These are phyloP conservation scores for Phataginus tricuspis DNA, from an alignment of 2,797 vertebrate genomes.

Conservation along the genomic window DNA sequence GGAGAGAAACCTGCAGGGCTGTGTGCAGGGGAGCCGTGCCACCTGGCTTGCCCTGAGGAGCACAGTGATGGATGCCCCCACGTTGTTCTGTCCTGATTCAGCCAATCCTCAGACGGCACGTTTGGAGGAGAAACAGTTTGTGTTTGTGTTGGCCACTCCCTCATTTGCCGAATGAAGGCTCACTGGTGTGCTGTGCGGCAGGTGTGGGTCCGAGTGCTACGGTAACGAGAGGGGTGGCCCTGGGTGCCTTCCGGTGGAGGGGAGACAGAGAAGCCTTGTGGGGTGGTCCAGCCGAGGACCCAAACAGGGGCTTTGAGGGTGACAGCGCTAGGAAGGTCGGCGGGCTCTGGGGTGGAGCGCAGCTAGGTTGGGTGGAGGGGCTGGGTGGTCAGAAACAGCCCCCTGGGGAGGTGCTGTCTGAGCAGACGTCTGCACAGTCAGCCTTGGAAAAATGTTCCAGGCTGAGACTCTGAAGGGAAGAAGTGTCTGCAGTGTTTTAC, in stretches of 20 bases:
- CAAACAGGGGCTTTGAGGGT: not conserved
- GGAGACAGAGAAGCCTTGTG: not conserved
- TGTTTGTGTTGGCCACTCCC: not conserved
- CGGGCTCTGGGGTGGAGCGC: fast-evolving
- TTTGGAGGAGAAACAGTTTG: not conserved
- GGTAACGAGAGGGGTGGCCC: not conserved
- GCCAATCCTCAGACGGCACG: fast-evolving
- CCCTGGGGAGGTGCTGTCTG: not conserved
- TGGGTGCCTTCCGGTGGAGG: not conserved
- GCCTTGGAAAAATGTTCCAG: not conserved
- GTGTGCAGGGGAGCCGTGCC: fast-evolving
- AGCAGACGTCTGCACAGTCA: not conserved
- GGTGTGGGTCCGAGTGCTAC: not conserved
- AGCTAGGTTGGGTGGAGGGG: no score
- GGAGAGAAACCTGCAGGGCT: no score
- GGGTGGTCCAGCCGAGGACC: not conserved
- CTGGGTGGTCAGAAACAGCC: fast-evolving
- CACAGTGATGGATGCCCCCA: fast-evolving
- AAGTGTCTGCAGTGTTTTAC: not conserved
- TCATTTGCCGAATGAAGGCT: fast-evolving
- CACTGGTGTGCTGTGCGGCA: fast-evolving
- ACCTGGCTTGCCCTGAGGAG: fast-evolving
- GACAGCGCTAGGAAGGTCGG: fast-evolving
- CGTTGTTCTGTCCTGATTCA: fast-evolving
- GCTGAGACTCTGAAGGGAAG: not conserved